Evolutionary conservation across 2,113 vertebrate genomes (phyloP), one percentile per base, ranked within the genome.

Genomic region (Ammodytes dubius): DNA sequence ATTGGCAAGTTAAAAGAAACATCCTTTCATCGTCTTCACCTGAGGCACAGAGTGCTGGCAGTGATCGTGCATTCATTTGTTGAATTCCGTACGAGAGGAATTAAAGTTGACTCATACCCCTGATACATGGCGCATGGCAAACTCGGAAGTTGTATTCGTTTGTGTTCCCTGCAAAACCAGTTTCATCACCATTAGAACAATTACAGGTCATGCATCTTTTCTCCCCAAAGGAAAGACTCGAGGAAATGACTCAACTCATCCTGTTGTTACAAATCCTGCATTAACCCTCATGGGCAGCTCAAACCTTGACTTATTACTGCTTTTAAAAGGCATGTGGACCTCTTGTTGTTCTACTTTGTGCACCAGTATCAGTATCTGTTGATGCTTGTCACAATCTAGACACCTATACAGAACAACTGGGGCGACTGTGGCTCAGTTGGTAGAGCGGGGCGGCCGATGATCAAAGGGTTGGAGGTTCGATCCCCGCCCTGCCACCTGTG

Each of bases 31-130:
- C 15, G 37, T 40, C 57, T 69, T 69, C 5, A 59, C 88, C 69
- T 77, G 7, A 43, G 76, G 80, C 66, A 49, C n/a, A 52, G 2
- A 46, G 15, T 15, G 6, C 69, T 87, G 85, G 71, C 89, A 89
- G 50, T 2, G 13, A 59, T 64, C 7, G 0, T 45, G 15, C 37
- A 67, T 73, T 47, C 73, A 43, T 57, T 63, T 40, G 8, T 49
- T 64, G 19, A 67, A n/a, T 43, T 61, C 60, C 19, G 37, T 67
- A 59, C 58, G n/a, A 47, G 64, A 45, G 35, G 43, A 60, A 73
- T 74, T 67, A 47, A 40, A 57, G 27, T 40, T 6, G 37, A 50
- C 14, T 86, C 47, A 83, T 77, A 17, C 53, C 47, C 59, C 60
- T 58, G 5, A 27, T 69, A 5, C 43, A n/a, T 66, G 68, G 17